Evolutionary conservation across 2,888 invertebrate genomes (phyloP), one percentile per base, ranked within the genome.

Genomic region (Leucophora obtusa): DNA sequence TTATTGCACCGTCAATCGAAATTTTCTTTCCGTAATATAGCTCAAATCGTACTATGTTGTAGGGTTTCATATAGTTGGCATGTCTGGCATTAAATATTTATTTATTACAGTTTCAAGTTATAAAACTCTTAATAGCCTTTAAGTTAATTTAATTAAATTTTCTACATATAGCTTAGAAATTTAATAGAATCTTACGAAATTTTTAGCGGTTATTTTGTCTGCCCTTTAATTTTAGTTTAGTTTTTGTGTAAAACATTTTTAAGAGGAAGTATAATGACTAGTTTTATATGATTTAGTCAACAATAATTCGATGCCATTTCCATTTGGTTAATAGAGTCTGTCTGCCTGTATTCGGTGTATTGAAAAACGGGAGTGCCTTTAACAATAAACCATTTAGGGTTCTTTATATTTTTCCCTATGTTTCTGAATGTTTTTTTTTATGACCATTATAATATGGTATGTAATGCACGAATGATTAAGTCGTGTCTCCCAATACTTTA

Each of bases 401-500:
- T 71, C 77, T 59, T 77, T 65, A 17, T 58, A 56, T 28, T 59
- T 47, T 65, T 53, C 21, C 35, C 65, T 65, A 0, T 7, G n/a
- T 21, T 24, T 38, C 4, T 1, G n/a, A n/a, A n/a, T n/a, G 15
- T 10, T 33, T 56, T 33, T 56, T 63, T 51, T 43, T 58, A 33
- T 65, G 63, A 60, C 33, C 60, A 73, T 74, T 74, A 56, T 63
- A 62, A 56, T 56, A 53, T 75, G 62, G 62, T 60, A 58, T 79
- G 79, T 79, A 79, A 79, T 79, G 79, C 79, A 79, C 79, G 79
- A 79, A 79, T 79, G 79, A 79, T 79, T 75, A 75, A 71, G 66
- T 77, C 71, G 77, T 77, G 71, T 77, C 56, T 56, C 50, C 28
- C 43, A 47, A n/a, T 47, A n/a, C 43, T 47, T 47, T 47, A 14